Conservation (phyloP, 2,888 invertebrate species). For the Eulithis testata region DNA sequence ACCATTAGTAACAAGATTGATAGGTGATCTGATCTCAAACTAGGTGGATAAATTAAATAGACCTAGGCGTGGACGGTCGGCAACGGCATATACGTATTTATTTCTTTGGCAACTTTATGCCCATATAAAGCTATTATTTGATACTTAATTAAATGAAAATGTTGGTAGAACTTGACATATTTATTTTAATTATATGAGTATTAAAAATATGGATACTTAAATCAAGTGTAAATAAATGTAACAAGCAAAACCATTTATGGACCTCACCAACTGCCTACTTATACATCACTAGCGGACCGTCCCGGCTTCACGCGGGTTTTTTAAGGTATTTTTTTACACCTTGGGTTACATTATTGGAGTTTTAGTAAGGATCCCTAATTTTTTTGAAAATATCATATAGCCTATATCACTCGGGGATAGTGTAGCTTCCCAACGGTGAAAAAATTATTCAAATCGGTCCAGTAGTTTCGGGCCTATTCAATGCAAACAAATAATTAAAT, state of each 20-base stretch:
- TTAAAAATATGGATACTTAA: conserved; percentile 4
- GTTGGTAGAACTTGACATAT: conserved; percentile 21
- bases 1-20: background rate
- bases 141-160: conserved; percentile 26
- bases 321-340: too few species aligned
- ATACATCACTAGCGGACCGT: too few species aligned
- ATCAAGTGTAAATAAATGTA: conserved; percentile 4
- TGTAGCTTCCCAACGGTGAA: too few species aligned
- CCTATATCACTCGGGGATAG: too few species aligned
- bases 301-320: too few species aligned
- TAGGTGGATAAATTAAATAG: conserved; percentile 22
- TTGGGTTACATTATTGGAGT: too few species aligned
- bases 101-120: conserved; percentile 29
- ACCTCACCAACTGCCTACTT: background rate
- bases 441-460: too few species aligned
- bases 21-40: conserved; percentile 8
- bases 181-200: conserved; percentile 17
- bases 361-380: too few species aligned
- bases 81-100: conserved; percentile 16
- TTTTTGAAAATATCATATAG: too few species aligned
- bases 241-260: background rate
- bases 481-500: too few species aligned
- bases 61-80: conserved; percentile 23
- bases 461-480: too few species aligned
- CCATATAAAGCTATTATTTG: conserved; percentile 32